A percentile compares a stretch with the other conserved stretches of the same genome.
These are phyloP conservation scores for Tichodroma muraria DNA, from an alignment of 2,113 vertebrate species.

Conservation along the genomic window DNA sequence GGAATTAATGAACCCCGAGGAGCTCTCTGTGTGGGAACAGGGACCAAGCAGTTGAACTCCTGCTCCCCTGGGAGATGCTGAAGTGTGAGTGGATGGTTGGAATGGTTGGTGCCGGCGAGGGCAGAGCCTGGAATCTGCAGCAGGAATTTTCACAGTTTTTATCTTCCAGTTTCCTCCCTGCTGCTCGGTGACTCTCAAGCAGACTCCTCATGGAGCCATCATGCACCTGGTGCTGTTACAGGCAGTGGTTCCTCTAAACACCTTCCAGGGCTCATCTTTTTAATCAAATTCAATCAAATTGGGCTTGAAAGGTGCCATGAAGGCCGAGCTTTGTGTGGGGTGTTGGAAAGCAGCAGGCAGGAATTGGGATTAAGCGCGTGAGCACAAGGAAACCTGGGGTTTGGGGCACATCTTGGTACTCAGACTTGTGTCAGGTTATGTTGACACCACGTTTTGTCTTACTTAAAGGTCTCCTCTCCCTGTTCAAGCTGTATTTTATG, in stretches of 20 bases:
- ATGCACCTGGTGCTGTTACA: background rate
- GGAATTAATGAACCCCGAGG: background rate
- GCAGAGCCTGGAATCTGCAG: background rate
- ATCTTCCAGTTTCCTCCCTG: background rate
- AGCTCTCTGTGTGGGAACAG: background rate
- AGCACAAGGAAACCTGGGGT: background rate
- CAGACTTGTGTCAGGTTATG: rapidly evolving
- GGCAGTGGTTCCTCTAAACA: background rate
- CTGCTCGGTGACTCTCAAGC: background rate
- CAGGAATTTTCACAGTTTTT: background rate
- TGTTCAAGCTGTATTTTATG: background rate
- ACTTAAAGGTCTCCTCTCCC: background rate
- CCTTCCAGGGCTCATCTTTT: background rate
- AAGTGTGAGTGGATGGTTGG: background rate
- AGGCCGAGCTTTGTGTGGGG: background rate
- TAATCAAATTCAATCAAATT: background rate
- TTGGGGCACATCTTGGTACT: background rate
- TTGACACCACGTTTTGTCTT: background rate
- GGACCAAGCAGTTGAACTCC: background rate
- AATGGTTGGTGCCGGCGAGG: background rate
- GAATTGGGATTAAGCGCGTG: background rate
- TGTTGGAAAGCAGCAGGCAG: background rate
- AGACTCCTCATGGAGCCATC: background rate
- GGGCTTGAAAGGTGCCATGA: background rate
- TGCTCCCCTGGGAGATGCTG: background rate